Evolutionary conservation across 2,888 invertebrate genomes (phyloP), one percentile per base, ranked within the genome.

Genomic region (Mythimna ferrago): DNA sequence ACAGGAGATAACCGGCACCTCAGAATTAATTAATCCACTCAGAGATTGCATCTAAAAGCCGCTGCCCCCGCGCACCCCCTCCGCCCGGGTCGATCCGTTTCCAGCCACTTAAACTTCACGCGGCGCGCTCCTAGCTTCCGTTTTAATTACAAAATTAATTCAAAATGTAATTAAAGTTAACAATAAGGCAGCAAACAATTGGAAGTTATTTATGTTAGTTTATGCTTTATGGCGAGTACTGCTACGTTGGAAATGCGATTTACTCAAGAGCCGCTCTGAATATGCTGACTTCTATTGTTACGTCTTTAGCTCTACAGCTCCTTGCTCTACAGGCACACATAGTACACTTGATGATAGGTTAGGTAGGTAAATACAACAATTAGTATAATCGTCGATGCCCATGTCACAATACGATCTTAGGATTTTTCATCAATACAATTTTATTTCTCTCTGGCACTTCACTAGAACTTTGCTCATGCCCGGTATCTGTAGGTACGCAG

Each of bases 131-230:
- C 95, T 95, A 96, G 96, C 96, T 96, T 96, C 96, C 96, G 96
- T 96, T 96, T 96, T 96, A 96, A 96, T 96, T 96, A 96, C 96
- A 95, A 96, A 96, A 96, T 96, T 96, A 96, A 96, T 96, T 96
- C 96, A 96, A 96, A 96, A 96, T 96, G 96, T 96, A 96, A 96
- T 96, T 96, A 96, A 96, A 96, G 95, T 96, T 96, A 96, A 96
- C 96, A 96, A 96, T 96, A 96, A 96, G 96, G 95, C 95, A 93
- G 95, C 96, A 94, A 96, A 96, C 96, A 96, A 96, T 96, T 96
- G 96, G 48, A 96, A 96, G 96, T 96, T 96, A 96, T 96, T 96
- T 96, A 96, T 96, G 96, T 96, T 95, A 96, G 96, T 96, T 96
- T 96, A 96, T 96, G 96, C 94, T 95, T 95, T 95, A 95, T 94